Evolutionary conservation across 1,140 invertebrate species (phyloP).

Genomic region (Asobara japonica): DNA sequence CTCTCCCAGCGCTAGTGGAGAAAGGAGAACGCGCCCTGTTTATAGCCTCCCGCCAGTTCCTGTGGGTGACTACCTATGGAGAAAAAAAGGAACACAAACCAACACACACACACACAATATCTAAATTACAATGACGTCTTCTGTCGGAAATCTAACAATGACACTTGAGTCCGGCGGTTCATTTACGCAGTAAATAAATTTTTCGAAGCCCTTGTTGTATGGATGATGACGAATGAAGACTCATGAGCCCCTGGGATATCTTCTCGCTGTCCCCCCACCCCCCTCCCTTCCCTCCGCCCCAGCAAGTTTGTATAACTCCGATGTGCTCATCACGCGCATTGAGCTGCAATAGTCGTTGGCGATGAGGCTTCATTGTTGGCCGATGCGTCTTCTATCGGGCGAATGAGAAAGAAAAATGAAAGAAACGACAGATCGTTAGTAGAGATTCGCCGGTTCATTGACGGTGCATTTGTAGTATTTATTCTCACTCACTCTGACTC

Average conservation of each 20-base stretch:
- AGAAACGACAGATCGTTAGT: background rate
- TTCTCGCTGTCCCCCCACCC: background rate
- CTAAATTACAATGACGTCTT: no score
- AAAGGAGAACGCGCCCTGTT: no score
- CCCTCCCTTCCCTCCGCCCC: background rate
- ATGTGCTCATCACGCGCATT: conserved; percentile 6
- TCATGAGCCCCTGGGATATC: background rate
- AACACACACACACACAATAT: no score
- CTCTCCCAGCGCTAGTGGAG: no score
- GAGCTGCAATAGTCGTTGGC: conserved; percentile 4
- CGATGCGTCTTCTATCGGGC: background rate
- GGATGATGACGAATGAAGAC: conserved; percentile 19
- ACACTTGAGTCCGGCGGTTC: background rate
- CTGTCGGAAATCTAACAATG: background rate
- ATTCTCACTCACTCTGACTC: background rate
- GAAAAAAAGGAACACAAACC: no score
- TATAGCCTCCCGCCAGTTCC: no score
- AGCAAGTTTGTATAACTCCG: background rate
- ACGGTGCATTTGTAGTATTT: background rate
- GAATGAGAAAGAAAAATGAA: no score
- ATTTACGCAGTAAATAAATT: conserved; percentile 1
- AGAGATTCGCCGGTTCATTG: background rate
- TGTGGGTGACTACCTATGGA: no score
- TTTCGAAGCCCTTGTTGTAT: conserved; percentile 37
- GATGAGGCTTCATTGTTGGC: background rate